A percentile compares a stretch with the other conserved stretches of the same genome.
Evolutionary conservation across 2,797 vertebrate species (phyloP).

Genomic region (Dicrostonyx torquatus): DNA sequence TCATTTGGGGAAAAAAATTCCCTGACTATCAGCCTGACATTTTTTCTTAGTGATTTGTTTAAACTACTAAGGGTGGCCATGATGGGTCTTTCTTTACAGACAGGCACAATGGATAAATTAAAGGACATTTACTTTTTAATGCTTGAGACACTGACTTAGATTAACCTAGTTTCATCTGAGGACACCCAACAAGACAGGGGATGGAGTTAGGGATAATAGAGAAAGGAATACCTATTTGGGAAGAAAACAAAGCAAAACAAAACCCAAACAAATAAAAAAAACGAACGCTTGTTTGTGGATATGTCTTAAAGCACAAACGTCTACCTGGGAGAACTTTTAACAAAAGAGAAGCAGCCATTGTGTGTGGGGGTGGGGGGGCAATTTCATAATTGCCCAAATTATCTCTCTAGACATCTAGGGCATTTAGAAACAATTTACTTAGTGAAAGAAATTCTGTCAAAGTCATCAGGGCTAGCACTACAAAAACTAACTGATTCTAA

Average conservation of each 20-base stretch:
- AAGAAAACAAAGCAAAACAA: neutral
- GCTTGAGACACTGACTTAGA: neutral
- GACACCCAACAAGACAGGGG: neutral
- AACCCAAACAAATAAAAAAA: neutral
- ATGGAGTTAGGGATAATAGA: neutral
- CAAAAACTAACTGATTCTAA: neutral
- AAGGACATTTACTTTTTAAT: neutral
- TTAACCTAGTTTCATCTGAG: neutral
- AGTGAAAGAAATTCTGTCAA: neutral
- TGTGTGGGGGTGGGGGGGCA: neutral
- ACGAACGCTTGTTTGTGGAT: neutral
- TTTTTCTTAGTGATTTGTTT: neutral
- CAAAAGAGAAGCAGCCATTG: neutral
- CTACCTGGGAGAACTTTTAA: neutral
- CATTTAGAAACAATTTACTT: neutral
- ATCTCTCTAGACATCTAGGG: neutral
- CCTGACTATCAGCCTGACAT: neutral
- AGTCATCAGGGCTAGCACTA: neutral
- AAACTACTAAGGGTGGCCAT: neutral
- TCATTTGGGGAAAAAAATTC: neutral
- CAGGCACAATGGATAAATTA: neutral
- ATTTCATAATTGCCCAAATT: neutral
- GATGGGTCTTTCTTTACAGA: neutral
- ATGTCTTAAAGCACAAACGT: neutral
- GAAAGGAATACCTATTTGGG: fast-evolving